Evolutionary conservation across 92 coral and sea anemone genomes (phyloP).

Genomic region (Montipora capitata): DNA sequence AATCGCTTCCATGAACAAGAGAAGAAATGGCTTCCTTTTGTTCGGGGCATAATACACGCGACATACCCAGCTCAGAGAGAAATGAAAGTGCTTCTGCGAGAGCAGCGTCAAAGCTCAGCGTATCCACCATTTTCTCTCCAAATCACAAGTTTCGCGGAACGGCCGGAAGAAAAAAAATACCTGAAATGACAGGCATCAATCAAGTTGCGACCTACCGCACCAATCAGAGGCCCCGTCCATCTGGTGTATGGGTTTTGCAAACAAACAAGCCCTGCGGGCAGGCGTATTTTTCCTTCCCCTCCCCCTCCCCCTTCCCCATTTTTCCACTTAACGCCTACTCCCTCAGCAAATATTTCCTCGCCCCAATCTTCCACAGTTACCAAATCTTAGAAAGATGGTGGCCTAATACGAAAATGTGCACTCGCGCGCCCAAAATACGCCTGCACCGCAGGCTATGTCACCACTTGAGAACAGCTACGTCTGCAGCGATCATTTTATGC

Average conservation of each 20-base stretch:
- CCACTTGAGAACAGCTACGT: no score
- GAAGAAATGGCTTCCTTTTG: slow-evolving; percentile 12
- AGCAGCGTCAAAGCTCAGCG: slow-evolving; percentile 5
- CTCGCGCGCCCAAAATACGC: background rate
- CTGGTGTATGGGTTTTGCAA: slow-evolving; percentile 11
- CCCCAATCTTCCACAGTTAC: slow-evolving; percentile 35
- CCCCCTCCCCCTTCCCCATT: slow-evolving; percentile 6
- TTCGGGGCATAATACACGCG: background rate
- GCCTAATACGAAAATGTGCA: slow-evolving; percentile 27
- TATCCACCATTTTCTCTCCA: slow-evolving; percentile 5
- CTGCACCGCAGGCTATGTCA: background rate
- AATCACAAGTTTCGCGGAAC: background rate
- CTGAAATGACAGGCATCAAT: slow-evolving; percentile 10
- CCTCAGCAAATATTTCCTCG: slow-evolving; percentile 19
- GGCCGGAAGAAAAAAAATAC: background rate
- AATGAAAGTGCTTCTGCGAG: background rate
- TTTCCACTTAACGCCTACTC: slow-evolving; percentile 25
- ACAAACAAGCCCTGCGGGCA: slow-evolving; percentile 27
- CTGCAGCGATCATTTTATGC: no score
- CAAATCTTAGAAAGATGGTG: slow-evolving; percentile 17
- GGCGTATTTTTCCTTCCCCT: slow-evolving; percentile 15
- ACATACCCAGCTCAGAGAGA: slow-evolving; percentile 4
- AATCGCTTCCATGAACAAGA: background rate
- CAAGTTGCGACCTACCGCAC: slow-evolving; percentile 12
- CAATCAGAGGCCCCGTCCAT: slow-evolving; percentile 19